Conservation (phyloP, 2,797 vertebrate species). For the Gila robusta region DNA sequence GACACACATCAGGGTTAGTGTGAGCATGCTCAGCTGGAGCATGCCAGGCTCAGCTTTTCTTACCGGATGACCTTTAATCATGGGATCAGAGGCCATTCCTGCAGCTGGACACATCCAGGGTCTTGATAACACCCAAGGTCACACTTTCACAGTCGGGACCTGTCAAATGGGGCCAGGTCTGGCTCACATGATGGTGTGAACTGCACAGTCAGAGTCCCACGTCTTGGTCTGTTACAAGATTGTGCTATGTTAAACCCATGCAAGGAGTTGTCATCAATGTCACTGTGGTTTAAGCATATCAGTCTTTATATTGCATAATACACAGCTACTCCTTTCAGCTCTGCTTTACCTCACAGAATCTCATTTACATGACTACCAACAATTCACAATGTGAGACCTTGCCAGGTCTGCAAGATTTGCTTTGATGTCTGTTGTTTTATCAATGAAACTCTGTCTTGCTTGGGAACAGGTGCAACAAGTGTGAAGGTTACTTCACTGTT, state of each 20-base stretch:
- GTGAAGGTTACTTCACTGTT: slow-evolving; percentile 60
- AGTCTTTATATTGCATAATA: slow-evolving; percentile 33
- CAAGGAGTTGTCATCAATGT: slow-evolving; percentile 41
- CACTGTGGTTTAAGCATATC: slow-evolving; percentile 31
- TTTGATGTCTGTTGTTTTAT: slow-evolving; percentile 61
- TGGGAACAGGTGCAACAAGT: slow-evolving; percentile 64
- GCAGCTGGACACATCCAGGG: slow-evolving; percentile 74
- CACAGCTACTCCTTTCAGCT: slow-evolving; percentile 34
- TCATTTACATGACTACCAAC: slow-evolving; percentile 35
- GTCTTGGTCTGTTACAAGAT: slow-evolving; percentile 45
- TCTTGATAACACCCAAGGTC: slow-evolving; percentile 66
- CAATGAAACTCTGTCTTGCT: slow-evolving; percentile 61
- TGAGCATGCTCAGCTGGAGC: slow-evolving; percentile 70
- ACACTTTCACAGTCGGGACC: slow-evolving; percentile 60
- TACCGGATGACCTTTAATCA: slow-evolving; percentile 83
- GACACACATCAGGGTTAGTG: slow-evolving; percentile 78
- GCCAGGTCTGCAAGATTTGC: slow-evolving; percentile 55
- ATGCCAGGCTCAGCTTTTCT: slow-evolving; percentile 72
- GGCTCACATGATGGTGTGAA: slow-evolving; percentile 68
- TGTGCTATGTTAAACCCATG: slow-evolving; percentile 27
- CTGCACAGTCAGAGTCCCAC: slow-evolving; percentile 71
- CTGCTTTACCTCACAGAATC: slow-evolving; percentile 5
- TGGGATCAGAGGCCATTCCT: slow-evolving; percentile 75
- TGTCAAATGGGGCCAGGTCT: slow-evolving; percentile 49
- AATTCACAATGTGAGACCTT: slow-evolving; percentile 57